Evolutionary conservation across 2,888 invertebrate genomes (phyloP), one percentile per base, ranked within the genome.

Genomic region (Polyploca ridens): DNA sequence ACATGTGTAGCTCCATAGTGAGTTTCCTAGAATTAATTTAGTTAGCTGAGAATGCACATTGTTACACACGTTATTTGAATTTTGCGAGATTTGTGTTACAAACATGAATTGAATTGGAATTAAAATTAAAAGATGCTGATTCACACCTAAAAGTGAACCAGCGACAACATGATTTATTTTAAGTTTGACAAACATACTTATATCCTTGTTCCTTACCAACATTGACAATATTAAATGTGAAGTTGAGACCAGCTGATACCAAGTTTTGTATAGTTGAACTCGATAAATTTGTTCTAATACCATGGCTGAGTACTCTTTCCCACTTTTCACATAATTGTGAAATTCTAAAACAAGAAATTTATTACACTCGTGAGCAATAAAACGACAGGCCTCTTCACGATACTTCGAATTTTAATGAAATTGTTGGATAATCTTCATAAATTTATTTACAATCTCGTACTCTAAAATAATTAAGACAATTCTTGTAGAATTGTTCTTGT

Each of bases 1-100:
- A 79, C 96, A 96, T 69, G 97, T 95, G 83, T 97, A 97, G 66
- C 97, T 96, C 98, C 98, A 98, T 76, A 97, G 95, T 35, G 96
- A 95, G 80, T 93, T 89, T 69, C 95, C 93, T 93, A 69, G 66
- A 88, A 86, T 65, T 46, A 1, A 19, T 54, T 19, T 54, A 41
- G 13, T 38, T 38, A 10, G 1, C 13, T 41, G 0, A 41, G 13
- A 41, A 41, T 5, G 27, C 13, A 41, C 11, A 38, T 10, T 13
- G 41, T 13, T 13, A 41, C 13, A 41, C 5, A 10, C 7, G 8
- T 38, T 38, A 38, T 38, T 8, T 38, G 38, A 35, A 35, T 1
- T 35, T 38, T 38, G 10, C 38, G 2, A 8, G 10, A 38, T 38
- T 38, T 38, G 0, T 0, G 5, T 38, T 38, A 10, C 7, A 1